Evolutionary conservation across 1,140 invertebrate species (phyloP).

Genomic region (Anthonomus grandis): DNA sequence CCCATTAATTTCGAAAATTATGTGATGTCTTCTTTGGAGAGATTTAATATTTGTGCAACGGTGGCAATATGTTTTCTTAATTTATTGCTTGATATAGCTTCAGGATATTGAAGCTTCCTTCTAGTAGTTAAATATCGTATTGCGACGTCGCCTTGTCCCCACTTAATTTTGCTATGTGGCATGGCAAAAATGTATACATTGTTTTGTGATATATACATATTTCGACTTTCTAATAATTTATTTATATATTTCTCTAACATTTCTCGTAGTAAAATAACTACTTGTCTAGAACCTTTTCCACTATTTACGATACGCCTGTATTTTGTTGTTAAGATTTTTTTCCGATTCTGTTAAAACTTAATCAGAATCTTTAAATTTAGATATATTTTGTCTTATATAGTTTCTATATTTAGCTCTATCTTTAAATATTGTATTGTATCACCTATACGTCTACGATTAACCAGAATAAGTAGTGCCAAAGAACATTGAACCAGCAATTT

Average conservation of each 20-base stretch:
- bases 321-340: slow-evolving; percentile 12
- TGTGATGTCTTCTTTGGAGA: slow-evolving; percentile 16
- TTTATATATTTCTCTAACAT: slow-evolving; percentile 19
- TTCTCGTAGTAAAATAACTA: slow-evolving; percentile 23
- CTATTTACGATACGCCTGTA: slow-evolving; percentile 23
- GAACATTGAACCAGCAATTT: slow-evolving; percentile 14
- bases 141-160: slow-evolving; percentile 27
- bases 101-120: slow-evolving; percentile 13
- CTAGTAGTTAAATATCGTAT: slow-evolving; percentile 22
- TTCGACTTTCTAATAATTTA: slow-evolving; percentile 8
- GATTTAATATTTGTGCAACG: slow-evolving; percentile 28
- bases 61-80: slow-evolving; percentile 24
- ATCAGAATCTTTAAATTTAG: slow-evolving; percentile 31
- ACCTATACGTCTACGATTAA: slow-evolving; percentile 34
- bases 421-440: slow-evolving; percentile 35
- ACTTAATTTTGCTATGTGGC: slow-evolving; percentile 24
- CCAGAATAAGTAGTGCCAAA: slow-evolving; percentile 29
- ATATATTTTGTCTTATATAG: slow-evolving; percentile 25
- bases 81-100: slow-evolving; percentile 19
- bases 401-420: too few relatives aligned
- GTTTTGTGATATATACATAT: slow-evolving; percentile 21
- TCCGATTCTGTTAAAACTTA: slow-evolving; percentile 19
- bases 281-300: slow-evolving; percentile 22
- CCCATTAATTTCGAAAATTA: slow-evolving; percentile 31
- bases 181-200: slow-evolving; percentile 26